Evolutionary conservation across 2,113 vertebrate species (phyloP).

Genomic region (Anolis sagrei): DNA sequence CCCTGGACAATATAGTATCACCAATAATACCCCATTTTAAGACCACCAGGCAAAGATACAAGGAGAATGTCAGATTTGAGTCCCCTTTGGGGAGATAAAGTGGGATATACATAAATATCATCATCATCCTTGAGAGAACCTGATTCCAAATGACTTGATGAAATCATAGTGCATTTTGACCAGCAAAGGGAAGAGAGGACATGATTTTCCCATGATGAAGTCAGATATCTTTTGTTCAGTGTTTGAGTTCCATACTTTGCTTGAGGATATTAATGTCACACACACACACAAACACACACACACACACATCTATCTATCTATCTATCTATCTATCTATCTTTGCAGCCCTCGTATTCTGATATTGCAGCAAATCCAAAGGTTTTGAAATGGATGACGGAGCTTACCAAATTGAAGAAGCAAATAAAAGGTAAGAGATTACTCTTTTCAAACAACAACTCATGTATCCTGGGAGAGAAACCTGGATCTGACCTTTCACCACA

Average conservation of each 20-base stretch:
- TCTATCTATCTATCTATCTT: constrained; percentile 43
- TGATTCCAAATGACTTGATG: too few relatives aligned
- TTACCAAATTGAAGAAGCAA: constrained; percentile 94
- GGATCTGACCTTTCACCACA: background rate
- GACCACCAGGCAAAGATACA: too few relatives aligned
- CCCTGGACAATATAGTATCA: too few relatives aligned
- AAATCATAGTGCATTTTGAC: background rate
- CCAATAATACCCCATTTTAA: too few relatives aligned
- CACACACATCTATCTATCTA: constrained; percentile 11
- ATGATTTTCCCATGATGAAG: background rate
- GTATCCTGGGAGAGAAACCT: background rate
- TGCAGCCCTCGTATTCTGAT: constrained; percentile 92
- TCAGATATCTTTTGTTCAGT: background rate
- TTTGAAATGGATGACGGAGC: constrained; percentile 97
- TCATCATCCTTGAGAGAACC: too few relatives aligned
- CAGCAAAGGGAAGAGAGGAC: background rate
- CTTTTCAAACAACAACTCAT: background rate
- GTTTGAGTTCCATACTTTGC: background rate
- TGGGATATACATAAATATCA: too few relatives aligned
- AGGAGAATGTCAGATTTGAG: too few relatives aligned
- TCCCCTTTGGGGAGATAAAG: too few relatives aligned
- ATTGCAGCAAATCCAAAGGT: constrained; percentile 97
- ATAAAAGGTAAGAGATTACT: constrained; percentile 88
- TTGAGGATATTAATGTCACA: background rate
- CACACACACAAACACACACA: too few relatives aligned